Base-by-base conservation (phyloP, 2,797 vertebrate species). In the Melanotaenia nigrans region DNA sequence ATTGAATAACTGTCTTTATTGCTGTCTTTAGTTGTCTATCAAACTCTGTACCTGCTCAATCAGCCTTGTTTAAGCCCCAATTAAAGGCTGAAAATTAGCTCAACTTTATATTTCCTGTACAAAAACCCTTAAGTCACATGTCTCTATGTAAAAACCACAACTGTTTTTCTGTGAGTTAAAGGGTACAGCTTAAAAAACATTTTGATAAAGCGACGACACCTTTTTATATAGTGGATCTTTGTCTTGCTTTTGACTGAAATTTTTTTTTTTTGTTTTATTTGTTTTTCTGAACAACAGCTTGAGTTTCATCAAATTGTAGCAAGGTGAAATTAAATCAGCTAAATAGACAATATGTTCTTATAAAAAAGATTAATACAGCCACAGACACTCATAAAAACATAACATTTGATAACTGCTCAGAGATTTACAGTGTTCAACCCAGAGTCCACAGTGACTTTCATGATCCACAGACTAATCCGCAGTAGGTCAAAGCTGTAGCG, bases 1-100 rank as follows among this genome's bases (percentile, higher is more conserved):
- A 4, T 70, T 65, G 73, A 59, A 73, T 74, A 60, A 68, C n/a
- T 60, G 22, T 57, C 35, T 12, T 28, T 36, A 6, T 65, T 32
- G 30, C 51, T 14, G 32, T 54, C 35, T 53, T 58, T 40, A 54
- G 67, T 67, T 71, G 18, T 70, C 60, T 69, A 7, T 75, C 69
- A 69, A n/a, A 65, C 61, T 66, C 61, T 66, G 14, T 1, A 51
- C 45, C 45, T 68, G 33, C 36, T 58, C 49, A 68, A 38, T 51
- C 56, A 28, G 45, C 56, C 45, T 47, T 30, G 57, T 75, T 58
- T 25, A 51, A n/a, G 11, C 36, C 55, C n/a, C 36, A 60, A 16
- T 60, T 53, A 51, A 22, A 60, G 30, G n/a, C 56, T 59, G 30
- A 22, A 38, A 55, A 25, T 49, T 68, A 42, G 20, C 51, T 22